Conservation (phyloP, 2,888 invertebrate species). For the Chorisops tibialis region DNA sequence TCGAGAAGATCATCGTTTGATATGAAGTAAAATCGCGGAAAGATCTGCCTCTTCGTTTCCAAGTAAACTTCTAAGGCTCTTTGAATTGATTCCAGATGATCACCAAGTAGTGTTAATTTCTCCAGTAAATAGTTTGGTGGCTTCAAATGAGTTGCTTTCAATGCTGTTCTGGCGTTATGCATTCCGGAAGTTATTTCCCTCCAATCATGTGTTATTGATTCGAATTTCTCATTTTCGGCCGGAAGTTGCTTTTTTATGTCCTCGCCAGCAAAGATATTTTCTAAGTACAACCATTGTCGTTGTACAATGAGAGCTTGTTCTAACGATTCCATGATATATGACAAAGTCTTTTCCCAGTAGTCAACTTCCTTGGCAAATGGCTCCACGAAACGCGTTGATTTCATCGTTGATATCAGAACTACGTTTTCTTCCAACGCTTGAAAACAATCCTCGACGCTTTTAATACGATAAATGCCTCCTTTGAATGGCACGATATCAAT, state of each 20-base stretch:
- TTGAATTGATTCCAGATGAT: slow-evolving; percentile 74
- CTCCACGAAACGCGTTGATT: slow-evolving; percentile 81
- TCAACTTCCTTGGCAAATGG: slow-evolving; percentile 81
- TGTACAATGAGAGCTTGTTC: slow-evolving; percentile 79
- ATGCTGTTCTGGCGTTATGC: slow-evolving; percentile 53
- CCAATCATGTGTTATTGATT: slow-evolving; percentile 69
- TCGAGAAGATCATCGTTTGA: slow-evolving; percentile 72
- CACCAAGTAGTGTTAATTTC: slow-evolving; percentile 68
- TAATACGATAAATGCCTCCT: slow-evolving; percentile 66
- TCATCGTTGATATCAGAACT: slow-evolving; percentile 80
- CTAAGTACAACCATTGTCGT: slow-evolving; percentile 80
- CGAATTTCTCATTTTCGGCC: slow-evolving; percentile 70
- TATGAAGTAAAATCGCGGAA: slow-evolving; percentile 79
- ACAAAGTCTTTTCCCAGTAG: slow-evolving; percentile 80
- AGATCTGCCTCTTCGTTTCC: slow-evolving; percentile 83
- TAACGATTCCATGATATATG: slow-evolving; percentile 76
- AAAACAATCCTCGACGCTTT: slow-evolving; percentile 73
- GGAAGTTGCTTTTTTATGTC: slow-evolving; percentile 84
- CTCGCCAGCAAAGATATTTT: slow-evolving; percentile 84
- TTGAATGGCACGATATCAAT: slow-evolving; percentile 72
- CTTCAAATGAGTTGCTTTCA: slow-evolving; percentile 61
- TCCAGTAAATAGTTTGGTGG: slow-evolving; percentile 63
- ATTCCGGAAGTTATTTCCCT: slow-evolving; percentile 59
- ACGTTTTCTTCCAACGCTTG: slow-evolving; percentile 78
- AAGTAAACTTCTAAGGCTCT: slow-evolving; percentile 81